phyloP scores from a whole-genome alignment of 2,113 vertebrate species.

The Nothoprocta pentlandii region DNA sequence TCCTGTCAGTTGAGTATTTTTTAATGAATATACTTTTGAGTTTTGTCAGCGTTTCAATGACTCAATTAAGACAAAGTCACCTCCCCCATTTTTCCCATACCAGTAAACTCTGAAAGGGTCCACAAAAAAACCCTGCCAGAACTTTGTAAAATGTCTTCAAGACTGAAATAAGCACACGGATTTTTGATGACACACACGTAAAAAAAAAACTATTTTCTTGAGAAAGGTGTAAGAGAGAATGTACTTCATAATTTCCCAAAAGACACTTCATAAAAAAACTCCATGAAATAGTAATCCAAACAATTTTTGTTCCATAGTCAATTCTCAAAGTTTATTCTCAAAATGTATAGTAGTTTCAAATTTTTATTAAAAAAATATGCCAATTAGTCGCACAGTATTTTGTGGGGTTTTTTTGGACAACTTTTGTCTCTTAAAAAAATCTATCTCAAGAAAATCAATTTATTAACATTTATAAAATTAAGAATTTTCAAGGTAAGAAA shows the following conservation, averaged over 20 bases:
- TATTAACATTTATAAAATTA: not conserved
- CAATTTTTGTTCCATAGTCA: not conserved
- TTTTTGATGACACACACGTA: not conserved
- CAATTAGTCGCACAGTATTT: not conserved
- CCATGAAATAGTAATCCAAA: not conserved
- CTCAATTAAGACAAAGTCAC: constrained; percentile 39
- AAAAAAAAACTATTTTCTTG: not conserved
- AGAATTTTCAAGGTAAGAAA: rapidly evolving
- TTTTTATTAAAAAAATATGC: not conserved
- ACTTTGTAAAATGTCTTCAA: not conserved
- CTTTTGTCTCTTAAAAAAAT: not conserved
- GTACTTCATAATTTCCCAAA: not conserved
- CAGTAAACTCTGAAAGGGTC: not conserved
- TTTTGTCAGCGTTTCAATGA: constrained; percentile 46
- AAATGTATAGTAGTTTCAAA: not conserved
- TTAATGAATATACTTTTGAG: constrained; percentile 61
- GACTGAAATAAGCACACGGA: not conserved
- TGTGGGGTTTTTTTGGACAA: not conserved
- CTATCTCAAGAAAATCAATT: not conserved
- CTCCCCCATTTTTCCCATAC: not conserved
- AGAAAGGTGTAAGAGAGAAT: rapidly evolving
- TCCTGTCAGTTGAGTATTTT: constrained; percentile 43
- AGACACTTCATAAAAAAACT: not conserved
- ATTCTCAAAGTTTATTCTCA: not conserved
- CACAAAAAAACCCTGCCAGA: not conserved